Percentiles rank a stretch among this genome's conserved stretches.
These are phyloP conservation scores for Ibidorhyncha struthersii DNA, from an alignment of 2,113 vertebrate species.

Conservation along the genomic window DNA sequence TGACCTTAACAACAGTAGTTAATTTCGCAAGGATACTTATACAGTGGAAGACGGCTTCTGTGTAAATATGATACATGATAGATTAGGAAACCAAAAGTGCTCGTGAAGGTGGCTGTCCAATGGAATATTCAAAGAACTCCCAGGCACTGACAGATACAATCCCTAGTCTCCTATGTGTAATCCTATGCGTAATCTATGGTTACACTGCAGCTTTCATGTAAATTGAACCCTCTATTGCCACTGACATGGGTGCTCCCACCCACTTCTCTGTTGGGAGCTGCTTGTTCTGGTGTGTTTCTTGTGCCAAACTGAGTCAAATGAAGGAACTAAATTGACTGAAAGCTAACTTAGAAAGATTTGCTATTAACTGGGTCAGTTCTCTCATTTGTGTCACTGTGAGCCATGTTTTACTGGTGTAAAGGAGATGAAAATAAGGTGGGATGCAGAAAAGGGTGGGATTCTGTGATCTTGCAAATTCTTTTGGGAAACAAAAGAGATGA, in stretches of 20 bases:
- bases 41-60: no score
- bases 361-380: not conserved
- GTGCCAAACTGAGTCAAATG: not conserved
- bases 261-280: not conserved
- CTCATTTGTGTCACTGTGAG: not conserved
- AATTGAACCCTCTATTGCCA: not conserved
- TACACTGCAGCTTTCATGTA: not conserved
- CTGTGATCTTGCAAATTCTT: not conserved
- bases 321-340: not conserved
- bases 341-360: not conserved
- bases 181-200: not conserved
- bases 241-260: not conserved
- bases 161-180: not conserved
- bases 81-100: no score
- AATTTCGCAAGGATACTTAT: no score
- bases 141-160: not conserved
- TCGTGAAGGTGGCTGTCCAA: no score
- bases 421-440: not conserved
- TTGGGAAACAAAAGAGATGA: not conserved
- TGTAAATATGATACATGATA: no score
- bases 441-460: not conserved
- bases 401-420: not conserved
- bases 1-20: no score
- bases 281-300: not conserved
- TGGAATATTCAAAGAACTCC: no score